These are phyloP conservation scores for Malacosoma neustria DNA, from an alignment of 2,888 invertebrate species.

Conservation along the genomic window DNA sequence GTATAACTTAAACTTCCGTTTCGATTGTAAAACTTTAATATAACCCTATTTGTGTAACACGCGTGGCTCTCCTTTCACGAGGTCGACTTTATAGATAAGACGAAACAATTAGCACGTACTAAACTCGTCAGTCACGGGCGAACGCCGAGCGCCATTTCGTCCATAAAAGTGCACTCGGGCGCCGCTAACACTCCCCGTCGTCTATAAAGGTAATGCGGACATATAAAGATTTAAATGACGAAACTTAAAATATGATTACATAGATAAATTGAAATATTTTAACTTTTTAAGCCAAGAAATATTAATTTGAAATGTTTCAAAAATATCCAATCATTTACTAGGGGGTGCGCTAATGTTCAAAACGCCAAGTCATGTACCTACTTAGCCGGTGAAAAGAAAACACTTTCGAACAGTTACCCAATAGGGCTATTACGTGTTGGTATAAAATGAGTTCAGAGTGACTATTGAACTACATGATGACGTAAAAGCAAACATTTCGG, in stretches of 20 bases:
- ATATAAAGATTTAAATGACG: conserved; percentile 66
- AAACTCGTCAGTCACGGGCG: conserved; percentile 56
- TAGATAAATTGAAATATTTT: too few relatives aligned
- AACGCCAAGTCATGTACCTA: too few relatives aligned
- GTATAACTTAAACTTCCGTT: too few relatives aligned
- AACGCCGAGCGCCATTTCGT: conserved; percentile 63
- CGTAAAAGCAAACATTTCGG: conserved; percentile 65
- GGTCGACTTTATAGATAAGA: conserved; percentile 24
- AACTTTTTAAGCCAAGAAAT: too few relatives aligned
- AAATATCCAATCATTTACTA: too few relatives aligned
- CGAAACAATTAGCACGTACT: conserved; percentile 59
- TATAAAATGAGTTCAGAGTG: conserved; percentile 21
- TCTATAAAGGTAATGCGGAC: conserved; percentile 67
- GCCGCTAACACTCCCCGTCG: conserved; percentile 48
- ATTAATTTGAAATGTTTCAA: too few relatives aligned
- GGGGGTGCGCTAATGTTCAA: too few relatives aligned
- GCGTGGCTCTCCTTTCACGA: too few relatives aligned
- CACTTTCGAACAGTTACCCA: conserved; percentile 42
- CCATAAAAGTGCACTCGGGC: conserved; percentile 69
- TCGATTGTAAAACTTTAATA: too few relatives aligned
- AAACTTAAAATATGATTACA: too few relatives aligned
- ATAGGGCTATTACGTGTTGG: conserved; percentile 46
- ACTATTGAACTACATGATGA: conserved; percentile 46
- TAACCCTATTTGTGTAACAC: too few relatives aligned
- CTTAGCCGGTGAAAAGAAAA: conserved; percentile 18